Base-by-base conservation (phyloP, 2,888 invertebrate species). In the Caenorhabditis sp. region DNA sequence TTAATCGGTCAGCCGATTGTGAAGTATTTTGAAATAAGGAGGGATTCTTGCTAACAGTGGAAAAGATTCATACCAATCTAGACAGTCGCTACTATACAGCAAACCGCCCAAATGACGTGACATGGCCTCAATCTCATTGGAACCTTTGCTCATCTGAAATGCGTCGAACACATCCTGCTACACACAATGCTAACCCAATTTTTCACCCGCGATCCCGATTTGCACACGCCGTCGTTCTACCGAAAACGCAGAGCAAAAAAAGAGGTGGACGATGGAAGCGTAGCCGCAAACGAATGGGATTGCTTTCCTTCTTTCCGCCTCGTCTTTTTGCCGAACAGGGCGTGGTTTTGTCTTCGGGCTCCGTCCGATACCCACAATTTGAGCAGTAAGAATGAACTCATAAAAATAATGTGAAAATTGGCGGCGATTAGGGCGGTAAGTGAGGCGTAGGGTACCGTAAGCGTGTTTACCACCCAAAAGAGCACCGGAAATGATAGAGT, bases 401-500 rank as follows among this genome's bases (percentile, higher is more conserved):
- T 61, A 62, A 62, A 58, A 41, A 52, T 62, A 62, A 62, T 62
- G 62, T n/a, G 62, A 27, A n/a, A 26, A 48, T 30, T 24, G 43
- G 6, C 43, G 9, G 9, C 39, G 13, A 20, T n/a, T n/a, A n/a
- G n/a, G n/a, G n/a, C n/a, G n/a, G n/a, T n/a, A n/a, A n/a, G n/a
- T n/a, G n/a, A n/a, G n/a, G n/a, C n/a, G n/a, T n/a, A 41, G 48
- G n/a, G 48, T 62, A 62, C 62, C 15, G 62, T 62, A 62, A 37
- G 13, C 52, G 4, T n/a, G 27, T 48, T 37, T 48, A 24, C 15
- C 39, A 26, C n/a, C n/a, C n/a, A n/a, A n/a, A n/a, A 24, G 39
- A 41, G 20, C 41, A 61, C 63, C 63, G 63, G 63, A 63, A 63
- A 53, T 45, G 17, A n/a, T n/a, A n/a, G n/a, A n/a, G n/a, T n/a